phyloP scores from a whole-genome alignment of 2,888 invertebrate genomes.

The Catocala nupta region DNA sequence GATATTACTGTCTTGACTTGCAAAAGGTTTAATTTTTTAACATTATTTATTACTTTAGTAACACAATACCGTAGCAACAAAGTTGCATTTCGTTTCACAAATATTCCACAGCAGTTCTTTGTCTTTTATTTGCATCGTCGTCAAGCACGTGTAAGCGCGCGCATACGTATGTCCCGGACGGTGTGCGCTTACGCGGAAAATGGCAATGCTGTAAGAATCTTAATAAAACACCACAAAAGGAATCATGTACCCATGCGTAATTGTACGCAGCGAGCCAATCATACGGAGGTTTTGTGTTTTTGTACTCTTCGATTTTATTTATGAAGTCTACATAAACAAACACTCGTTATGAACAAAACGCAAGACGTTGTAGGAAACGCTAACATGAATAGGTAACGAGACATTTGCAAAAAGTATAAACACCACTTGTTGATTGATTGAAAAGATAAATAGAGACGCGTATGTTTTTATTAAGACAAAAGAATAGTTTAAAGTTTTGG shows the following conservation, averaged over 20 bases:
- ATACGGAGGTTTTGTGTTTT: constrained; percentile 32
- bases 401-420: constrained; percentile 73
- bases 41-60: constrained; percentile 23
- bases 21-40: constrained; percentile 15
- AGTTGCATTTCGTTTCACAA: constrained; percentile 29
- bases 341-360: constrained; percentile 40
- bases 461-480: constrained; percentile 66
- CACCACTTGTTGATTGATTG: constrained; percentile 67
- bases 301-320: constrained; percentile 34
- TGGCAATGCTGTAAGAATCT: constrained; percentile 42
- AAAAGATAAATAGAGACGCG: constrained; percentile 68
- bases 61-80: constrained; percentile 30
- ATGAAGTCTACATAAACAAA: constrained; percentile 36
- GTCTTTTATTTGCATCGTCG: constrained; percentile 30
- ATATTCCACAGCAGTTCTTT: constrained; percentile 37
- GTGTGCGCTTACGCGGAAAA: constrained; percentile 28
- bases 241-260: constrained; percentile 29
- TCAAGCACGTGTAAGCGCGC: constrained; percentile 30
- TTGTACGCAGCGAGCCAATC: constrained; percentile 42
- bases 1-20: constrained; percentile 3
- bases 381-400: constrained; percentile 65
- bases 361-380: constrained; percentile 67
- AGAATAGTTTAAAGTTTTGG: constrained; percentile 63
- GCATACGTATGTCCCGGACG: constrained; percentile 12
- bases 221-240: constrained; percentile 45